Conservation (phyloP, 2,113 vertebrate genomes). For the Trichomycterus rosablanca region DNA sequence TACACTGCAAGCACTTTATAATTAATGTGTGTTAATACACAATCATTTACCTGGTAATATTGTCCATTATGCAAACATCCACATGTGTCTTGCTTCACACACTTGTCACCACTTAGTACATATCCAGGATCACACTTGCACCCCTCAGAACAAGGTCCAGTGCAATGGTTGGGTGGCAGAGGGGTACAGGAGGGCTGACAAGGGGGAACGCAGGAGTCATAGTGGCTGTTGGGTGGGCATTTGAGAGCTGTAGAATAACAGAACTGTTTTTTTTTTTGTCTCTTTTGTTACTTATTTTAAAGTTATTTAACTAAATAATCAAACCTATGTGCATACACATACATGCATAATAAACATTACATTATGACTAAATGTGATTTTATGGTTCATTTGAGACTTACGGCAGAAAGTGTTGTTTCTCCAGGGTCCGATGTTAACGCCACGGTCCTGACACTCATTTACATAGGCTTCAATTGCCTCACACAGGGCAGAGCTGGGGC, state of each 20-base stretch:
- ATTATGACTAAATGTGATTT: neutral
- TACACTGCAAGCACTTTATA: too few species aligned
- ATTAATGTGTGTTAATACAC: too few species aligned
- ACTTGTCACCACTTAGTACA: constrained; percentile 64
- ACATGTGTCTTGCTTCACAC: constrained; percentile 57
- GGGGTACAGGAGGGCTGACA: constrained; percentile 58
- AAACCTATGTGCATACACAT: too few species aligned
- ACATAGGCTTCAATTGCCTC: constrained; percentile 69
- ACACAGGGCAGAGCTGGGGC: constrained; percentile 59
- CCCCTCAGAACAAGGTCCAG: constrained; percentile 60
- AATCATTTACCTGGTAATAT: constrained; percentile 67
- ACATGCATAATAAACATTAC: too few species aligned
- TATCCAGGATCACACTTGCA: constrained; percentile 69
- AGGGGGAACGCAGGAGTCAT: constrained; percentile 54
- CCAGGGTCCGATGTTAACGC: constrained; percentile 65
- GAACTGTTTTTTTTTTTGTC: too few species aligned
- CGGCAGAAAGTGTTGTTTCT: constrained; percentile 70
- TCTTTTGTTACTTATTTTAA: too few species aligned
- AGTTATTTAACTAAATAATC: too few species aligned
- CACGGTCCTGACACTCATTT: constrained; percentile 70
- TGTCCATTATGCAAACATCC: constrained; percentile 62
- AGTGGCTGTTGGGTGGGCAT: constrained; percentile 68
- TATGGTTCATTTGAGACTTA: constrained; percentile 42
- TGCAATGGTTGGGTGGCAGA: constrained; percentile 51
- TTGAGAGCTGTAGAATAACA: constrained; percentile 49